Base-by-base conservation (phyloP, 2,888 invertebrate species). In the Campoplex capitator region DNA sequence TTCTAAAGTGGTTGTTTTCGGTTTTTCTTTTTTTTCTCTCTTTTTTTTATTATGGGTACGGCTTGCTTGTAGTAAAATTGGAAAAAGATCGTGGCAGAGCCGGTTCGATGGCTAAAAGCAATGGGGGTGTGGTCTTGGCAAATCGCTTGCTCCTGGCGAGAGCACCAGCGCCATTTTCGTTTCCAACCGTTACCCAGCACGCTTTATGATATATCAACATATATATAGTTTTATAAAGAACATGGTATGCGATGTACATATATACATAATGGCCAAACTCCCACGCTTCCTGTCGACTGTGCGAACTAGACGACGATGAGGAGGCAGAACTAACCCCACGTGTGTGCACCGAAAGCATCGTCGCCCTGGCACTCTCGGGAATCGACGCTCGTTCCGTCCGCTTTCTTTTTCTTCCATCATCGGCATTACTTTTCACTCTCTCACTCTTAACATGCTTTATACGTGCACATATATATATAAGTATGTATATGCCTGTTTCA, bases 281-380 rank as follows among this genome's bases (percentile, higher is more conserved):
- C 91, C 89, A 91, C 91, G 91, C 91, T 91, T 91, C 88, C 90
- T 90, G 86, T 84, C 79, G 65, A 35, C 62, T 77, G 81, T 73
- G 77, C 74, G 74, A 87, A 74, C 84, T 84, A 82, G 84, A 76
- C 84, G 82, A 84, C 82, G 84, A 81, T 77, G 81, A 86, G 81
- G 58, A 83, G 80, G 84, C 77, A 76, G 68, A 85, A 83, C 42
- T 56, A 68, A 77, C 82, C 84, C 78, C 84, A 86, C 77, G 88
- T 83, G 87, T 84, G 78, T 84, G 78, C 74, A 76, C 56, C 75
- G 42, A 70, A 83, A 84, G 84, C 87, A 76, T 89, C 83, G 86
- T 86, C 73, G 82, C 56, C 79, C 54, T 86, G 82, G 88, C 83
- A 86, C 80, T 86, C 86, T 84, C 80, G 73, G 73, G 84, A 84